Evolutionary conservation across 1,140 invertebrate species (phyloP).

Genomic region (Drosophila kohkoa): DNA sequence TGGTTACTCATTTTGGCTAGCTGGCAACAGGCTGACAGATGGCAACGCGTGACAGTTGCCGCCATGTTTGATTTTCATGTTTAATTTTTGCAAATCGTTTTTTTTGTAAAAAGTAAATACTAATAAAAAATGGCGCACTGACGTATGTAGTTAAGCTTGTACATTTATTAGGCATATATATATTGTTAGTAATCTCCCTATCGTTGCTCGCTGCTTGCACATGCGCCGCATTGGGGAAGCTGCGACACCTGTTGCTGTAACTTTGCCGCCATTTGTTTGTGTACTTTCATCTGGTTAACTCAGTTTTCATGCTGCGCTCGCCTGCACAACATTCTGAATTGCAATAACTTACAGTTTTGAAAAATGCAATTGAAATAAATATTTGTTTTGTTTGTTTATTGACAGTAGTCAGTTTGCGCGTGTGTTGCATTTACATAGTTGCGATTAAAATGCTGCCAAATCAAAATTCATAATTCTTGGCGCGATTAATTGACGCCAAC

Average conservation of each 20-base stretch:
- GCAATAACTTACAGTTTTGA: conserved; percentile 2
- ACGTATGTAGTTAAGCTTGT: background rate
- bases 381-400: conserved; percentile 11
- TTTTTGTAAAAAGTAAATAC: background rate
- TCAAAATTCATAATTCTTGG: conserved; percentile 51
- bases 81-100: background rate
- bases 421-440: conserved; percentile 28
- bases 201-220: conserved; percentile 34
- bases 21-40: conserved; percentile 1
- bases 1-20: background rate
- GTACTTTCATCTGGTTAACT: conserved; percentile 52
- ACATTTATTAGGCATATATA: background rate
- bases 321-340: conserved; percentile 44
- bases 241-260: conserved; percentile 64
- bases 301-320: conserved; percentile 62
- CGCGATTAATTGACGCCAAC: conserved; percentile 45
- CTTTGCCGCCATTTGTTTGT: conserved; percentile 20
- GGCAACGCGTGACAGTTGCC: conserved; percentile 11
- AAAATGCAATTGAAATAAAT: conserved; percentile 30
- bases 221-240: conserved; percentile 61
- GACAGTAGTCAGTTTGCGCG: conserved; percentile 25
- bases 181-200: background rate
- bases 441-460: conserved; percentile 33
- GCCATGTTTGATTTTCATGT: conserved; percentile 3
- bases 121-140: background rate